phyloP scores from a whole-genome alignment of 2,113 vertebrate genomes.

The Neodon shergylaensis region DNA sequence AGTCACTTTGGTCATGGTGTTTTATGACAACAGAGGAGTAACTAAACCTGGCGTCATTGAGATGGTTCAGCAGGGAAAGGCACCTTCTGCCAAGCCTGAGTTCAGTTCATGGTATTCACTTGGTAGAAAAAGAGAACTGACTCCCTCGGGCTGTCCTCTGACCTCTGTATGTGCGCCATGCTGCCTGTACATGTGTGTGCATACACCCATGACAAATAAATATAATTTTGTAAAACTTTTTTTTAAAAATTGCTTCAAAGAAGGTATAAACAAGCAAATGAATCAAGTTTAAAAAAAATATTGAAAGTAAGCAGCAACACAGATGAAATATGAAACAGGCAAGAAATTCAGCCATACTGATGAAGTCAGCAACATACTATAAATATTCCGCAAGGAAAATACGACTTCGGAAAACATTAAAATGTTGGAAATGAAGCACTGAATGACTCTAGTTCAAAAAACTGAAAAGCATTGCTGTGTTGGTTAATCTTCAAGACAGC shows the following conservation, averaged over 20 bases:
- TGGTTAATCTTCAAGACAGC: neutral
- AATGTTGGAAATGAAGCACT: neutral
- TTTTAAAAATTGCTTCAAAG: neutral
- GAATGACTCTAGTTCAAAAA: neutral
- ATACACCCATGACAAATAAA: neutral
- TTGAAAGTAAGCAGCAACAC: neutral
- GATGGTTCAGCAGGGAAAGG: neutral
- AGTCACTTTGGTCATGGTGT: neutral
- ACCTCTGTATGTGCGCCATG: neutral
- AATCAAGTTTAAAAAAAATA: neutral
- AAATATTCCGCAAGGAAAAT: neutral
- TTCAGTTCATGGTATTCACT: neutral
- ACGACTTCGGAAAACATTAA: neutral
- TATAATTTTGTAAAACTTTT: neutral
- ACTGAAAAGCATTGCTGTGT: neutral
- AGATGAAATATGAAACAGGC: neutral
- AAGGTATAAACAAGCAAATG: neutral
- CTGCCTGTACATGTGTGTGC: neutral
- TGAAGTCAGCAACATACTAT: neutral
- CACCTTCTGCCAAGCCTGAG: neutral
- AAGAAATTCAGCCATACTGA: neutral
- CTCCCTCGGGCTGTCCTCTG: neutral
- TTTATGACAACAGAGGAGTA: neutral
- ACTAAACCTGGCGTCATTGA: rapidly evolving
- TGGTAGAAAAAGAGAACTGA: neutral